Evolutionary conservation across 2,888 invertebrate genomes (phyloP).

Genomic region (Dolichomitus sp.): DNA sequence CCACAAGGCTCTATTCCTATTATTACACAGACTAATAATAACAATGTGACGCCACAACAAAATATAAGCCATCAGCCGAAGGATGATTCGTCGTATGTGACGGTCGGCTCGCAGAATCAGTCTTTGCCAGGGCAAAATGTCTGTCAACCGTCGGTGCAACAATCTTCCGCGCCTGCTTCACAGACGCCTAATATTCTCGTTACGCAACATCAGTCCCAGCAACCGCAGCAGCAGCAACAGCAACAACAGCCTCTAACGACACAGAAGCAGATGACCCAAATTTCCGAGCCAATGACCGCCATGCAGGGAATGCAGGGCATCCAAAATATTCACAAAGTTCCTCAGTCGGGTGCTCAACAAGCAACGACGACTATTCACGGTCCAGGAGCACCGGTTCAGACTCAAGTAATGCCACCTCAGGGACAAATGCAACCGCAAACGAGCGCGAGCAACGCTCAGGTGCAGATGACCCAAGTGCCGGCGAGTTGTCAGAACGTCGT

Average conservation of each 20-base stretch:
- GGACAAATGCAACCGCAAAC: slow-evolving; percentile 87
- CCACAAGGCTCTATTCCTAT: slow-evolving; percentile 89
- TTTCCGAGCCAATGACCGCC: slow-evolving; percentile 80
- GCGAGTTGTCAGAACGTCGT: slow-evolving; percentile 79
- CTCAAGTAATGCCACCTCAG: slow-evolving; percentile 84
- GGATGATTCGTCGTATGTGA: slow-evolving; percentile 76
- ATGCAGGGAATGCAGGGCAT: slow-evolving; percentile 82
- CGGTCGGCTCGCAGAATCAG: slow-evolving; percentile 79
- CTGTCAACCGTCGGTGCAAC: slow-evolving; percentile 77
- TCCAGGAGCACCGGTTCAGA: slow-evolving; percentile 81
- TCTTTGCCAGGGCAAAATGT: slow-evolving; percentile 78
- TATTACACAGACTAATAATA: slow-evolving; percentile 86
- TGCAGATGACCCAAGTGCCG: slow-evolving; percentile 80
- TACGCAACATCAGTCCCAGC: slow-evolving; percentile 82
- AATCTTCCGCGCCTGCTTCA: slow-evolving; percentile 75
- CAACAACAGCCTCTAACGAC: slow-evolving; percentile 81
- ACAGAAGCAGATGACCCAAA: slow-evolving; percentile 78
- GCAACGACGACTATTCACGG: slow-evolving; percentile 76
- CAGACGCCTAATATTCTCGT: slow-evolving; percentile 80
- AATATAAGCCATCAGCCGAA: slow-evolving; percentile 78
- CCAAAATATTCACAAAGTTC: slow-evolving; percentile 83
- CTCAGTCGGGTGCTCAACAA: slow-evolving; percentile 78
- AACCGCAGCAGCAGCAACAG: slow-evolving; percentile 87
- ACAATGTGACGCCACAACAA: slow-evolving; percentile 77
- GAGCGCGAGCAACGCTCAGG: slow-evolving; percentile 78